Conservation (phyloP, 2,888 invertebrate species). For the Teleogryllus oceanicus region DNA sequence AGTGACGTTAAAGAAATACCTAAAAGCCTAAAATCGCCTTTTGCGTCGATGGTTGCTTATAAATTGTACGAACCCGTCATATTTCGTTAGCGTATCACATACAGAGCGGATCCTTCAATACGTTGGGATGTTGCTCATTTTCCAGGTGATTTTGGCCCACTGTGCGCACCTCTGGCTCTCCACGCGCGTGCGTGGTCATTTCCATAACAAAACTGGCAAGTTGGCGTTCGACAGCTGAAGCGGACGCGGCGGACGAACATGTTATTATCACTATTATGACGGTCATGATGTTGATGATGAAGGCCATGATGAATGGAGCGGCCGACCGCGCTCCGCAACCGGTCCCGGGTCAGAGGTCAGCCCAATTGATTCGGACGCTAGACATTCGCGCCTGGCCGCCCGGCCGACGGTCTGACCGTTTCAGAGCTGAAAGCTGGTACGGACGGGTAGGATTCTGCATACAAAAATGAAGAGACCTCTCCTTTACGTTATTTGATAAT, state of each 20-base stretch:
- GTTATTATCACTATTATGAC: conserved; percentile 18
- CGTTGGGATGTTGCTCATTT: too few relatives aligned
- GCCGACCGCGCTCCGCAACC: neutral
- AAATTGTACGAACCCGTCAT: too few relatives aligned
- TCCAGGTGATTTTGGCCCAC: neutral
- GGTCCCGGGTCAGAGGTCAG: neutral
- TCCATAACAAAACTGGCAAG: neutral
- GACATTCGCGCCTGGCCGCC: neutral
- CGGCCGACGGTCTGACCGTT: neutral
- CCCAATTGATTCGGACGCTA: neutral
- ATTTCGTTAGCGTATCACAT: too few relatives aligned
- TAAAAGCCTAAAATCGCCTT: too few relatives aligned
- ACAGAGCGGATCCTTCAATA: too few relatives aligned
- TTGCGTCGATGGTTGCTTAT: too few relatives aligned
- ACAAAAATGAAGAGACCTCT: too few relatives aligned
- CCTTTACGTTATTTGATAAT: too few relatives aligned
- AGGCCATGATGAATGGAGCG: neutral
- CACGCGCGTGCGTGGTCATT: neutral
- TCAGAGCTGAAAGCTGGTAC: too few relatives aligned
- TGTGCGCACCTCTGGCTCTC: neutral
- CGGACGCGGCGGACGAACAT: neutral
- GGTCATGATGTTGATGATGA: conserved; percentile 8
- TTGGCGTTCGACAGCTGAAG: neutral
- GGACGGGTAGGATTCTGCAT: too few relatives aligned
- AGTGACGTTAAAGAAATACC: too few relatives aligned